Base-by-base conservation (phyloP, 2,797 vertebrate species). In the Cetoscarus ocellatus region DNA sequence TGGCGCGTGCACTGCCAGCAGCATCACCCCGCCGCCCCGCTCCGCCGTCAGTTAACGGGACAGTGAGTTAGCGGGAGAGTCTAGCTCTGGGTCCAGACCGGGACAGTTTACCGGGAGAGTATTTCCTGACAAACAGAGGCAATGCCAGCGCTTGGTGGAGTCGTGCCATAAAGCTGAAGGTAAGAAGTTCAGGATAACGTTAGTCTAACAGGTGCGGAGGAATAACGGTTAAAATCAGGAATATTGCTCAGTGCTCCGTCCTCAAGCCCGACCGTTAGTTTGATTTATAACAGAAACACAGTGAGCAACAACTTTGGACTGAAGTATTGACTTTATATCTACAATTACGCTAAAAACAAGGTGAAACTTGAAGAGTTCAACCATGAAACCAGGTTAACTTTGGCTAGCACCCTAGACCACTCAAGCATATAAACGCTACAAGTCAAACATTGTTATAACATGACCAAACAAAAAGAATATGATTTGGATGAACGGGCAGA, bases 101-200 rank as follows among this genome's bases (percentile, higher is more conserved):
- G 68, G 56, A 7, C 72, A 65, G 60, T 64, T 64, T 45, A 66
- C 45, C 67, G 3, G 57, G 7, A 38, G 35, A 15, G 9, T 63
- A 57, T 75, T 77, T 65, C 36, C 47, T 63, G 36, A 75, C 52
- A 67, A 76, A 11, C 68, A 65, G 74, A 80, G 10, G 71, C 48
- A 5, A 91, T 92, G 91, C n/a, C 75, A 79, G 67, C 75, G 49
- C 61, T 8, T n/a, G 61, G 77, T 18, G 82, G 85, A 88, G 66
- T 80, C 40, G 78, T 60, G 79, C 82, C 85, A 19, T 88, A 80
- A 70, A 80, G 13, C 47, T 14, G 6, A 83, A 89, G 91, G 92
- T 92, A 91, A 86, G 91, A 8, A 1, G n/a, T 5, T 3, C 40
- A 8, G 43, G 39, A 19, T 0, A 0, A 57, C 3, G 50, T 5